These are phyloP conservation scores for Ficedula albicollis DNA, from an alignment of 2,797 vertebrate species.

Conservation along the genomic window DNA sequence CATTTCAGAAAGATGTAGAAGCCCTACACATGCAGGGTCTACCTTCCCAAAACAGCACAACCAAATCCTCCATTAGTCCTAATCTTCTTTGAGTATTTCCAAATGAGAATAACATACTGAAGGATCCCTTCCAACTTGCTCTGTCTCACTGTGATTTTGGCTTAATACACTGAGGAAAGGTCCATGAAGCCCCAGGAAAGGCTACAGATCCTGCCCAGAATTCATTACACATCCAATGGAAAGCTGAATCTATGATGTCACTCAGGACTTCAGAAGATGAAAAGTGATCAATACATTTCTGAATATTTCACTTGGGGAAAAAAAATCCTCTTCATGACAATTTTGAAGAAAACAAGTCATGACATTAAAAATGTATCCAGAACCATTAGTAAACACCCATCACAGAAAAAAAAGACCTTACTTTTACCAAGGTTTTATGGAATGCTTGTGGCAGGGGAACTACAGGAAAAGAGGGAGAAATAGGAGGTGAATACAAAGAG, in stretches of 20 bases:
- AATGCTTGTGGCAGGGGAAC: background rate
- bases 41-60: background rate
- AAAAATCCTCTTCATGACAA: background rate
- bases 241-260: background rate
- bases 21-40: background rate
- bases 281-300: background rate
- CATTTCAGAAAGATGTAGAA: background rate
- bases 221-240: background rate
- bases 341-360: background rate
- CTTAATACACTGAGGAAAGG: background rate
- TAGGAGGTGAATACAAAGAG: background rate
- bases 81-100: background rate
- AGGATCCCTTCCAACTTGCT: background rate
- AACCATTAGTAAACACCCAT: background rate
- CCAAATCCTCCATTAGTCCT: background rate
- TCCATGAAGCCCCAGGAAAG: background rate
- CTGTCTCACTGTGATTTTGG: background rate
- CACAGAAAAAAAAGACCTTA: background rate
- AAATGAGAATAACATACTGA: background rate
- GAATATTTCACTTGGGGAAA: background rate
- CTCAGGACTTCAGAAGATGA: background rate
- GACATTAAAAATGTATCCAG: background rate
- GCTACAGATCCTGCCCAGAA: background rate
- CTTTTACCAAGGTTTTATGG: background rate
- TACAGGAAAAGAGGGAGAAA: background rate